Evolutionary conservation across 2,888 invertebrate species (phyloP), one percentile per base, ranked within the genome.

Genomic region (Aspidiotus rigidus): DNA sequence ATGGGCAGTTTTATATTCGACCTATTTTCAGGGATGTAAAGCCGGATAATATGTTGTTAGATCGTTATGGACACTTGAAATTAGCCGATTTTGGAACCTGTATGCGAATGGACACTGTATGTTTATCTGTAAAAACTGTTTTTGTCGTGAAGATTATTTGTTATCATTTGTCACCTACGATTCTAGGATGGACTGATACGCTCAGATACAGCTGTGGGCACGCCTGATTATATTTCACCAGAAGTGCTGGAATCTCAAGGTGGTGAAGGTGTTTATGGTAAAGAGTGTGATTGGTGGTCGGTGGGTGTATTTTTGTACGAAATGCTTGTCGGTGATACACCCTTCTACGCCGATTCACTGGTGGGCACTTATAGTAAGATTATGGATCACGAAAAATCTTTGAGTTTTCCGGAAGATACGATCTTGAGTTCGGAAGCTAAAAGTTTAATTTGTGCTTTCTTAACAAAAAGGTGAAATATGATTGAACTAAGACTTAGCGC

Each of bases 81-180:
- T 81, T 99, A 75, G 97, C 99, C n/a, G 99, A 99, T 81, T 99
- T 99, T 81, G 99, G 99, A 67, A 99, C 99, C 15, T 99, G 99
- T 79, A 97, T 99, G 93, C 85, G 95, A 76, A 97, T 99, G 97
- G 95, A 96, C 74, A 81, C 84, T 74, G 86, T 85, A 78, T 77
- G 78, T 75, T 40, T 42, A 62, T 62, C 41, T 15, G 2, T 11
- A 3, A 9, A 28, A 7, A 57, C 2, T 61, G 13, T 2, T 40
- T 28, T 16, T 62, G 28, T 61, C 3, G 40, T 28, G 16, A 11
- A 28, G 39, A 61, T n/a, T 11, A 5, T 61, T 11, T n/a, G 41
- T 66, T 28, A 49, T 7, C 72, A 55, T 69, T 39, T 74, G 72
- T 3, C 1, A 28, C 28, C 5, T 5, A 28, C 28, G 28, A 28